phyloP scores from a whole-genome alignment of 2,888 invertebrate genomes.

The Metalampra italica region DNA sequence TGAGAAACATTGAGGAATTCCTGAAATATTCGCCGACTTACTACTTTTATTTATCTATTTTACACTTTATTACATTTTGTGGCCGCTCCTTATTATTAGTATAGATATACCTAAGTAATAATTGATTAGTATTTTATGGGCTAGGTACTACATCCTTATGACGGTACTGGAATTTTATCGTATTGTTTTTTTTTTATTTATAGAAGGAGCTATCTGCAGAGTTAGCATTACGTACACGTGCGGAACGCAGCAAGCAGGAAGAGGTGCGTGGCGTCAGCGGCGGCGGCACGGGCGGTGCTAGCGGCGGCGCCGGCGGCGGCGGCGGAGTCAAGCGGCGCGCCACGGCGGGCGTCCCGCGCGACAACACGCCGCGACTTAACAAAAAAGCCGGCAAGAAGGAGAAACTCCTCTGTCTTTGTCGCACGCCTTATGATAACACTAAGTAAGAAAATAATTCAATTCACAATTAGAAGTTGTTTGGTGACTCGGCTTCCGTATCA shows the following conservation, averaged over 20 bases:
- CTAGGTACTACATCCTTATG: too few relatives aligned
- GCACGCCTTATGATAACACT: constrained; percentile 96
- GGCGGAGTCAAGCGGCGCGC: constrained; percentile 35
- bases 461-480: too few relatives aligned
- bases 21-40: too few relatives aligned
- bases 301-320: constrained; percentile 27
- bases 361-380: constrained; percentile 36
- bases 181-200: constrained; percentile 7
- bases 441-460: constrained; percentile 79
- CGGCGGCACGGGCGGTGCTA: constrained; percentile 35
- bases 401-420: constrained; percentile 93
- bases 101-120: too few relatives aligned
- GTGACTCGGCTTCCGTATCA: too few relatives aligned
- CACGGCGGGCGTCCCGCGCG: constrained; percentile 30
- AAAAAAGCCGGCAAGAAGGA: constrained; percentile 80
- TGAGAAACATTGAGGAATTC: too few relatives aligned
- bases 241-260: constrained; percentile 84
- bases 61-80: too few relatives aligned
- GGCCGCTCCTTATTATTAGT: too few relatives aligned
- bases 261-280: constrained; percentile 79
- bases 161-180: too few relatives aligned
- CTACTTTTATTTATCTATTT: too few relatives aligned
- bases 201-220: constrained; percentile 88
- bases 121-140: too few relatives aligned
- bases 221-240: constrained; percentile 83